Evolutionary conservation across 2,888 invertebrate species (phyloP), one percentile per base, ranked within the genome.

Genomic region (Chrysotoxum bicinctum): DNA sequence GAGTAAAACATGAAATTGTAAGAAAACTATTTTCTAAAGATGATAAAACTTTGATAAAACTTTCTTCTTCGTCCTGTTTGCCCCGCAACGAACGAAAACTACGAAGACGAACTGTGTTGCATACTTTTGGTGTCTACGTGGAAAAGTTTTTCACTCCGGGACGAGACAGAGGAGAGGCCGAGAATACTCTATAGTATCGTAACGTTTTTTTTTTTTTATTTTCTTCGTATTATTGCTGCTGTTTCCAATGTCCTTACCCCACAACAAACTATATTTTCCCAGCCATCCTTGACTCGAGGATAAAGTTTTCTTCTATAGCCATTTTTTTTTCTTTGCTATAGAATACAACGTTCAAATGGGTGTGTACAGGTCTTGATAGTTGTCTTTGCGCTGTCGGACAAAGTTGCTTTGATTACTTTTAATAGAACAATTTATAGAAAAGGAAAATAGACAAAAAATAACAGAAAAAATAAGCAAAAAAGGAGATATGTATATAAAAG

Each of bases 321-420:
- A 21, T 62, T 54, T 78, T n/a, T n/a, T n/a, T n/a, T n/a, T n/a
- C n/a, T n/a, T 68, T 32, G 60, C 60, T 37, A 56, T 54, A 23
- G 68, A 62, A 72, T 54, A 43, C 62, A 48, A 35, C 32, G 40
- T 37, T 45, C 70, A 64, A 76, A 66, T 60, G 72, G 66, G 72
- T 68, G 72, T 52, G 62, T 78, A 74, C 72, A 72, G 56, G 68
- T 78, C 68, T 45, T 78, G 73, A 69, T 78, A 77, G 72, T 82
- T 83, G 82, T 73, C 73, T 78, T 83, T 78, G 62, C 78, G 40
- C 62, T 78, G 68, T 78, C 78, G 68, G 45, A 83, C 83, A 83
- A 74, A 83, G 84, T 84, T 84, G 70, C 84, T 84, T 84, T 84
- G 84, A 84, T 84, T 75, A 84, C 79, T 84, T 84, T 84, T 84